phyloP scores from a whole-genome alignment of 2,797 vertebrate species.

The Scyliorhinus canicula region DNA sequence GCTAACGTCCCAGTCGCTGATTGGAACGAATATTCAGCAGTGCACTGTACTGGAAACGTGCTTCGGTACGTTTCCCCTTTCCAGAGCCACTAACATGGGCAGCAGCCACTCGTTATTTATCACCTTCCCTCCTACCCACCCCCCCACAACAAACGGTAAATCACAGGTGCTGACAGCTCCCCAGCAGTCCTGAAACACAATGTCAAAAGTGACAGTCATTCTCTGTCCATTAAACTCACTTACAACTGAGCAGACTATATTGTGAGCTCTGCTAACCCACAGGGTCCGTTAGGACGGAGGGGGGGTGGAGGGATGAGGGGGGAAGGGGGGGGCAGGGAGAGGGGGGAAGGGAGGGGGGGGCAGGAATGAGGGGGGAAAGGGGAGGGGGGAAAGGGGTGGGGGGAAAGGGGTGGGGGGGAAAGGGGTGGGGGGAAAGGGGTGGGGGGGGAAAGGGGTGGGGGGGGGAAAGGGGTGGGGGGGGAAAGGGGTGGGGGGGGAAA shows the following conservation, averaged over 20 bases:
- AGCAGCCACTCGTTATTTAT: background rate
- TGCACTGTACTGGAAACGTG: background rate
- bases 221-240: background rate
- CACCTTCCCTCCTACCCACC: background rate
- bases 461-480: too few species aligned
- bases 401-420: too few species aligned
- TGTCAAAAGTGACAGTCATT: background rate
- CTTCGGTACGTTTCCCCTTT: background rate
- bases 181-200: background rate
- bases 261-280: background rate
- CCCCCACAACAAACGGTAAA: background rate
- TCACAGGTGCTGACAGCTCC: background rate
- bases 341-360: too few species aligned
- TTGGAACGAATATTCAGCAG: too few species aligned
- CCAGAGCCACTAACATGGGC: background rate
- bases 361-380: too few species aligned
- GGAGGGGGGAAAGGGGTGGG: too few species aligned
- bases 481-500: too few species aligned
- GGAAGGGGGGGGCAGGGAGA: too few species aligned
- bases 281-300: background rate
- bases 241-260: background rate
- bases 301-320: too few species aligned
- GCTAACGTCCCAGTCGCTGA: background rate
- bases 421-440: too few species aligned
- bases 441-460: too few species aligned